Evolutionary conservation across 2,113 vertebrate genomes (phyloP), one percentile per base, ranked within the genome.

Genomic region (Xiphophorus maculatus): DNA sequence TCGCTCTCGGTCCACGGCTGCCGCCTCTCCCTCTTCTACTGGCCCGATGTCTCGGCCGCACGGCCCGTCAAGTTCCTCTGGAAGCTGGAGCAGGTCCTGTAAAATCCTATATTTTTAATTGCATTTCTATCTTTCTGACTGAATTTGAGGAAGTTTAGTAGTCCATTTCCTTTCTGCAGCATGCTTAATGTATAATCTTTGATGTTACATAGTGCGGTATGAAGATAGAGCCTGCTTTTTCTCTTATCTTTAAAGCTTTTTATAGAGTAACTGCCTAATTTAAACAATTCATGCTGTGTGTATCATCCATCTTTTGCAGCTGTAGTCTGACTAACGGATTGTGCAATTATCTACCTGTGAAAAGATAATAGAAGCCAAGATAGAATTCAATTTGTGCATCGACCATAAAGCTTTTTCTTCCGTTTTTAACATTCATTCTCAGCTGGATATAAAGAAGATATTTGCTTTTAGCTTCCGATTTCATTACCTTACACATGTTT

Each of bases 1-100:
- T 96, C 97, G 0, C 94, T 99, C 82, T 94, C 97, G 0, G 97
- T 99, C 77, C 98, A 99, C 0, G 97, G 97, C 92, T 99, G 97
- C 86, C 95, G 98, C 35, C 96, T 99, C 40, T 95, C 97, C 71
- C 97, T 99, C 80, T 97, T 99, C 84, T 99, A 98, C 89, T 99
- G 98, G 97, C 96, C 98, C 0, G 91, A 99, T 74, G 95, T 98
- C 66, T 96, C 97, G 3, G 96, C 96, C 0, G 96, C 97, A 0
- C 96, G 97, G 33, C 97, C 98, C 0, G 97, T 98, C 89, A 99
- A 99, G 89, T 99, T 99, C 91, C 95, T 98, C 77, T 99, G 98
- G 97, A 99, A 99, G 92, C 93, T 99, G 81, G 97, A 99, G 84
- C 97, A 99, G 97, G 98, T 99, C 93, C 75, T 27, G 58, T 9